Evolutionary conservation across 1,140 invertebrate genomes (phyloP), one percentile per base, ranked within the genome.

Genomic region (Drosophila funebris): DNA sequence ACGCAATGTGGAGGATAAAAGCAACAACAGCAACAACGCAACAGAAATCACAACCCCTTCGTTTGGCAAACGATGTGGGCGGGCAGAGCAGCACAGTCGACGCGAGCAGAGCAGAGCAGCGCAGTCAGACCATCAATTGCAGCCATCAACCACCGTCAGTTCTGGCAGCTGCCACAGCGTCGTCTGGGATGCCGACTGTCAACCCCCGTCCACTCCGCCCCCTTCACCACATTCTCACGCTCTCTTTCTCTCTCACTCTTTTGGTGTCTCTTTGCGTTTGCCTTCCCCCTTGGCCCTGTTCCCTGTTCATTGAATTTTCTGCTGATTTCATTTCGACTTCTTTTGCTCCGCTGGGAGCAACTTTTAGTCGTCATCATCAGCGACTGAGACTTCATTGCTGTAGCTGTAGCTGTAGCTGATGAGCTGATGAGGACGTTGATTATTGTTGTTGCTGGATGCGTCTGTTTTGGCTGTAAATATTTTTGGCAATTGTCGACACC

Each of bases 311-410:
- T 87, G 82, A 88, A 88, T 88, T 88, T 88, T 88, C 83, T 88
- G 83, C 83, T 88, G 83, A 88, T 88, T 88, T 88, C 78, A 88
- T 88, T 88, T 88, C 83, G 83, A 88, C 83, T 88, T 88, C 83
- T 88, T 88, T 88, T 83, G 83, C 83, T 88, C 83, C 83, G 78
- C 76, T 88, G 83, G 83, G 83, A 88, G 66, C 73, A 88, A 88
- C 83, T 79, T 88, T 74, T 56, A 43, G 57, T 66, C 64, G 57
- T 72, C 69, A 43, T 71, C 60, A 50, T 50, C 53, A 60, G 9
- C 53, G 61, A 58, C 39, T 36, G 60, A 46, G 33, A 16, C n/a
- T n/a, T n/a, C n/a, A n/a, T n/a, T n/a, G n/a, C n/a, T n/a, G n/a
- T n/a, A n/a, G n/a, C n/a, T n/a, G n/a, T n/a, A n/a, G 6, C 9